These are phyloP conservation scores for Pseudomyrmex concolor DNA, from an alignment of 1,140 invertebrate species.

Conservation along the genomic window DNA sequence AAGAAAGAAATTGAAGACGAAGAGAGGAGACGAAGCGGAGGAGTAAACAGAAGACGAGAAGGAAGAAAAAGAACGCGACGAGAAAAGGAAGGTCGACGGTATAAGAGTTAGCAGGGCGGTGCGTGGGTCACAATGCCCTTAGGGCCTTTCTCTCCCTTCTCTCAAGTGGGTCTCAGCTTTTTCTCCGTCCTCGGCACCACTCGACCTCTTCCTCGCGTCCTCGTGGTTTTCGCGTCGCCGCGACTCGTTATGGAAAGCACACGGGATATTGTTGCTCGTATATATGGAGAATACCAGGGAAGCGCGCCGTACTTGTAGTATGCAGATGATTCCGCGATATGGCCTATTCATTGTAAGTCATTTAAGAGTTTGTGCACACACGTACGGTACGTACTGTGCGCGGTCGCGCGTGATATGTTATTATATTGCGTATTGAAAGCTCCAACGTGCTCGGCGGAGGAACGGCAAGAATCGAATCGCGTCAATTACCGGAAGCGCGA, in stretches of 20 bases:
- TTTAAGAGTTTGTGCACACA: constrained; percentile 75
- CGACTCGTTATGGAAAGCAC: constrained; percentile 79
- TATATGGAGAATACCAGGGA: constrained; percentile 76
- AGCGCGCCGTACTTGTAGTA: constrained; percentile 77
- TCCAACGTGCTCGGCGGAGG: constrained; percentile 11
- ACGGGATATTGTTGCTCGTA: constrained; percentile 78
- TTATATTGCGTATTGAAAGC: constrained; percentile 79
- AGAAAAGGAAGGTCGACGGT: constrained; percentile 50
- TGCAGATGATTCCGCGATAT: constrained; percentile 83
- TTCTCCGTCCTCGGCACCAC: constrained; percentile 13
- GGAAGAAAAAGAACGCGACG: constrained; percentile 41
- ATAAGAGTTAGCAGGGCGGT: constrained; percentile 79
- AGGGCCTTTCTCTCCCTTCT: constrained; percentile 47
- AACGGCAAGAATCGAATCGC: neutral
- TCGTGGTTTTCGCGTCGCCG: constrained; percentile 47
- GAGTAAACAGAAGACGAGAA: constrained; percentile 41
- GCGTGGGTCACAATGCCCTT: constrained; percentile 82
- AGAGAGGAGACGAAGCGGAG: constrained; percentile 33
- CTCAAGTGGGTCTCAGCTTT: neutral
- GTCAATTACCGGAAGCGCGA: neutral
- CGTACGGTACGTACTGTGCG: constrained; percentile 62
- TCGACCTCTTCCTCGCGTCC: constrained; percentile 35
- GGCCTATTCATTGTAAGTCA: constrained; percentile 82
- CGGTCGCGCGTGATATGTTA: constrained; percentile 74
- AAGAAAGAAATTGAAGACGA: constrained; percentile 42